These are phyloP conservation scores for Melipona quadrifasciata DNA, from an alignment of 1,140 invertebrate species.

Conservation along the genomic window DNA sequence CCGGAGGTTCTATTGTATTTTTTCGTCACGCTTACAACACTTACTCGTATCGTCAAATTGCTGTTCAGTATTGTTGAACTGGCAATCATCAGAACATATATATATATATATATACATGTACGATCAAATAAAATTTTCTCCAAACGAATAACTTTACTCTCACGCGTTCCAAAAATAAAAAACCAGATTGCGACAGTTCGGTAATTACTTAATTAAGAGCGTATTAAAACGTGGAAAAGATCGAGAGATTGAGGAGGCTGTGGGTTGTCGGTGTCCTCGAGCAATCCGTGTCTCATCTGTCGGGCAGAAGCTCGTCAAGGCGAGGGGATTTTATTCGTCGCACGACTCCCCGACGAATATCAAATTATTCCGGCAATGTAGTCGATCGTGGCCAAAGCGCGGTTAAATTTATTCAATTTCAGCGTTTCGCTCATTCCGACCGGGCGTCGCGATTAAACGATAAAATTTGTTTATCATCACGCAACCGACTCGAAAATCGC, in stretches of 20 bases:
- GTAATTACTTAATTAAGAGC: not conserved
- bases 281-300: not conserved
- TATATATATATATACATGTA: too few relatives aligned
- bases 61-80: too few relatives aligned
- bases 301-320: not conserved
- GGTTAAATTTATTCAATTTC: conserved; percentile 38
- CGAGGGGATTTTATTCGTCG: conserved; percentile 7
- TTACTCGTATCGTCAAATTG: too few relatives aligned
- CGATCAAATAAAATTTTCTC: too few relatives aligned
- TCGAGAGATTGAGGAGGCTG: too few relatives aligned
- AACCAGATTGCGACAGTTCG: not conserved
- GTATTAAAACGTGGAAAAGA: not conserved
- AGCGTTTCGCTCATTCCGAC: conserved; percentile 23
- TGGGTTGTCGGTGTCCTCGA: not conserved
- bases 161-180: not conserved
- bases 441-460: conserved; percentile 22
- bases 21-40: too few relatives aligned
- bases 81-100: too few relatives aligned
- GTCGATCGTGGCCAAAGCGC: conserved; percentile 7
- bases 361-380: conserved; percentile 10
- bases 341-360: not conserved
- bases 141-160: too few relatives aligned
- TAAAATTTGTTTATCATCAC: conserved; percentile 14
- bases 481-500: not conserved
- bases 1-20: too few relatives aligned